Evolutionary conservation across 2,113 vertebrate species (phyloP), one percentile per base, ranked within the genome.

Genomic region (Caloenas nicobarica): DNA sequence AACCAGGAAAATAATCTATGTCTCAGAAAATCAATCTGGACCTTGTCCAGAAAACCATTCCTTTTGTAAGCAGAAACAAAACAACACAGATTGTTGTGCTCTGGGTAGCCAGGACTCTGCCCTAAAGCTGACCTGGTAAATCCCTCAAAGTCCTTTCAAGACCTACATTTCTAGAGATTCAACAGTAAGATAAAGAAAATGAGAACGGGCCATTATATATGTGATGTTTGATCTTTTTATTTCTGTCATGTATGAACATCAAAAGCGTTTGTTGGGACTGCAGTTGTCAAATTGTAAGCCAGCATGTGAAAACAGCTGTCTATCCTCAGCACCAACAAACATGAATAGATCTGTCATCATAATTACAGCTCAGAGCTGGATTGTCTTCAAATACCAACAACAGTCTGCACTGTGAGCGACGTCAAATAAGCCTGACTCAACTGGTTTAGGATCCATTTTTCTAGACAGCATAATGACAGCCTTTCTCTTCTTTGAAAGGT

Each of bases 251-350:
- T 81, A 78, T 22, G 65, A 94, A 89, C 92, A 96, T 92, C 92
- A 81, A 57, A 95, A 94, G 80, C 16, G 0, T 92, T 96, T 97
- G 95, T 95, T 96, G 95, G 86, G 90, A 88, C 86, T 96, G 76
- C 69, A 86, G 92, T 88, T 93, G 93, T 96, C 96, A 96, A 93
- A 64, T 11, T 94, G 80, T 34, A 84, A 96, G 86, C 48, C 86
- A 95, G 95, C 93, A 88, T 96, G 90, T 69, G 95, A 94, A 95
- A 96, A 97, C 92, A 96, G 93, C 95, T 96, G 93, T 88, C 95
- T 95, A 91, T 96, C 92, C 92, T 93, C 90, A 96, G 88, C 88
- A 93, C 53, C 95, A 96, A 91, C 96, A 94, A 95, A 93, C 65
- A 93, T 2, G 85, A 96, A 93, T 94, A 92, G 92, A 97, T 90